Conservation (phyloP, 2,888 invertebrate genomes). For the Mimachlamys varia region DNA sequence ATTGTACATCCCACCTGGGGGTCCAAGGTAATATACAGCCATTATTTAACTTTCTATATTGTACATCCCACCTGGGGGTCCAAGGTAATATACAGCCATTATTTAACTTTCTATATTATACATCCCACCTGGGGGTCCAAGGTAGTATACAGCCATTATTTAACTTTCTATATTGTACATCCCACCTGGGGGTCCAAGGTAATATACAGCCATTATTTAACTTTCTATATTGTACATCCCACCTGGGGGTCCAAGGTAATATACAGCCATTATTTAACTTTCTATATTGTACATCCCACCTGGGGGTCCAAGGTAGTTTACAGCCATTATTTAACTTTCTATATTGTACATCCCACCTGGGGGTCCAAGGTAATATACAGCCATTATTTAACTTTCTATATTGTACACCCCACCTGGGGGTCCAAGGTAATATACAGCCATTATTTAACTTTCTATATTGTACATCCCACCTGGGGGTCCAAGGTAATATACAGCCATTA, state of each 20-base stretch:
- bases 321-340: too few species aligned
- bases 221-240: slow-evolving; percentile 97
- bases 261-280: too few species aligned
- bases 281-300: slow-evolving; percentile 97
- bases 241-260: slow-evolving; percentile 98
- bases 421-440: slow-evolving; percentile 96
- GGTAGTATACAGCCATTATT: too few species aligned
- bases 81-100: too few species aligned
- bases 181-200: slow-evolving; percentile 99
- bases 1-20: slow-evolving; percentile 98
- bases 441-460: slow-evolving; percentile 96
- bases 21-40: slow-evolving; percentile 97
- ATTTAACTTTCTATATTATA: slow-evolving; percentile 96
- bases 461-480: slow-evolving; percentile 98
- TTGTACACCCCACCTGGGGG: slow-evolving; percentile 98
- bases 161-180: slow-evolving; percentile 97
- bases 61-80: slow-evolving; percentile 99
- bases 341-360: slow-evolving; percentile 97
- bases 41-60: slow-evolving; percentile 96
- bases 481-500: too few species aligned
- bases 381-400: slow-evolving; percentile 97
- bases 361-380: slow-evolving; percentile 98
- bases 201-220: too few species aligned
- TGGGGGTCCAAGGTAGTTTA: slow-evolving; percentile 98
- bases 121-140: slow-evolving; percentile 99